Base-by-base conservation (phyloP, 1,140 invertebrate species). In the Zaprionus taronus region DNA sequence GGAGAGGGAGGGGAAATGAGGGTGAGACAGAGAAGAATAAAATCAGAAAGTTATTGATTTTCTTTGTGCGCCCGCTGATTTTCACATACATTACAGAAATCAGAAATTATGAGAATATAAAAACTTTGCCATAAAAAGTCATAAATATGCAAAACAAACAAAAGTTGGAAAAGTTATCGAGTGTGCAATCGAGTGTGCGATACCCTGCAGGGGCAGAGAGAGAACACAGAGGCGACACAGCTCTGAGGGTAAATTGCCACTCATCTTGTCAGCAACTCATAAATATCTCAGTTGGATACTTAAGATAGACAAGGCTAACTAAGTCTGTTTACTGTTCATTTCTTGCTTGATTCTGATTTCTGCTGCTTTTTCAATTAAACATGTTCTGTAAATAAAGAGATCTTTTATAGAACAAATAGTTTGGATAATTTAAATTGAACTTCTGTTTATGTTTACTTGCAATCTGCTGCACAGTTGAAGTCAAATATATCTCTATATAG, bases 61-160 rank as follows among this genome's bases (percentile, higher is more conserved):
- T 24, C 20, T 51, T 24, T 17, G 41, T 17, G 15, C 41, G 38
- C 15, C 47, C 47, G 11, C n/a, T 47, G 41, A 47, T 47, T 51
- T 51, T 24, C 47, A 51, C 47, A 51, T 22, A 47, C 41, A 24
- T 51, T 51, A 51, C 47, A 22, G 47, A 24, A 51, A 24, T 51
- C 47, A 51, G 3, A 51, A 51, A 51, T 51, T 24, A 14, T 24
- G 20, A 24, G 14, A 47, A 47, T 47, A 44, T 47, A 44, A 49
- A 49, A 51, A 51, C 20, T 22, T 51, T 20, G 47, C 20, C 20
- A 51, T 12, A 24, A 51, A 24, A 51, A 12, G 20, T 51, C 17
- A 51, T 51, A 51, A 51, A 51, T 22, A 51, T 51, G 47, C 17
- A 51, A 51, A 51, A 51, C 47, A 51, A 51, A 51, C 47, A 51